Base-by-base conservation (phyloP, 2,888 invertebrate species). In the Ormyrus thymus region DNA sequence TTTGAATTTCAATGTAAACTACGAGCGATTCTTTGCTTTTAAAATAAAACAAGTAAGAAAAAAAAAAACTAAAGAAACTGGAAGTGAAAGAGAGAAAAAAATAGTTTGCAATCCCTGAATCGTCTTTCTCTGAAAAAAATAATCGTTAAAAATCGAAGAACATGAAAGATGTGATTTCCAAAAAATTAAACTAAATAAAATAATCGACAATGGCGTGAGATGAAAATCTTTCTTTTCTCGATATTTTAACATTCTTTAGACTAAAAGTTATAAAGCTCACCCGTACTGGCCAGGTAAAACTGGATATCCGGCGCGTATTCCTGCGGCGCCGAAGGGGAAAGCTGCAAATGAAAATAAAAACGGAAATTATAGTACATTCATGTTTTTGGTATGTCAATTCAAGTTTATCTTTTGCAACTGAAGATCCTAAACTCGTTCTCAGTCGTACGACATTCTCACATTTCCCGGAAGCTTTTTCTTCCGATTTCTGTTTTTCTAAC, bases 211-310 rank as follows among this genome's bases (percentile, higher is more conserved):
- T 13, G 69, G 56, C 29, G 29, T 64, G 72, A 69, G 68, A 51
- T 76, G 68, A 76, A 58, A 29, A 68, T 62, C 43, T 68, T n/a
- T 53, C 61, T n/a, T 66, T 13, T 66, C 66, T n/a, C 29, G 10
- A 55, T 65, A 51, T n/a, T 55, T 48, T 7, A 46, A 58, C 9
- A 64, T 29, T 29, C 29, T 29, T 29, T 29, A 29, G 29, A 29
- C 29, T 29, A 29, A 29, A 3, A 29, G 29, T 29, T 29, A 15
- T 66, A 75, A 77, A 81, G 95, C 96, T 96, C 92, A 96, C 96
- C 96, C 96, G 89, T 96, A 96, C 89, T 95, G 96, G 83, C 95
- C 93, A 80, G 94, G 96, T 86, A 96, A 91, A 82, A 96, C 93
- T 68, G 94, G 96, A 89, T 96, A 96, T 83, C 95, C 95, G 82